These are phyloP conservation scores for Andrena praecox DNA, from an alignment of 2,888 invertebrate species.

Conservation along the genomic window DNA sequence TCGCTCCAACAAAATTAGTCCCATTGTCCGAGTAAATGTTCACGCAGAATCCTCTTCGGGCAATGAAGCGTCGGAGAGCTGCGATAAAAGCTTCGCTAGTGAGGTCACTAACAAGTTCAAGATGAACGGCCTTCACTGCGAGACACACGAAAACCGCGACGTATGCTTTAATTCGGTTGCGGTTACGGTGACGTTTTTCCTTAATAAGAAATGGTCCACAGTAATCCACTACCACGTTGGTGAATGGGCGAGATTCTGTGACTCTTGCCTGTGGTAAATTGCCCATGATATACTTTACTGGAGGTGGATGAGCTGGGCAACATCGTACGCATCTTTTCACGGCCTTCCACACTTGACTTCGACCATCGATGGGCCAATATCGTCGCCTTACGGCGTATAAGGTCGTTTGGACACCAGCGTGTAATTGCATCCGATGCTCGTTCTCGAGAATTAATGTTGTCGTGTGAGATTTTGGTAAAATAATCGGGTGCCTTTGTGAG, in stretches of 20 bases:
- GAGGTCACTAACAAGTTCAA: not conserved
- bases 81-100: not conserved
- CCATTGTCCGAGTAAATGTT: not conserved
- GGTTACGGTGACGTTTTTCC: not conserved
- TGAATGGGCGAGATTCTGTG: too few relatives aligned
- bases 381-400: not conserved
- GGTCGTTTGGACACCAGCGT: slow-evolving; percentile 3
- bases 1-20: not conserved
- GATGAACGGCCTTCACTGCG: not conserved
- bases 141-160: not conserved
- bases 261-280: not conserved
- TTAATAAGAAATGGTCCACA: not conserved
- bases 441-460: not conserved
- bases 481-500: not conserved
- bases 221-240: too few relatives aligned
- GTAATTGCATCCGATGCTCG: not conserved
- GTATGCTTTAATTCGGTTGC: not conserved
- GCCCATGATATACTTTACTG: not conserved
- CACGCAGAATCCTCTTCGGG: not conserved
- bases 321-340: not conserved
- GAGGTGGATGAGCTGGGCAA: not conserved
- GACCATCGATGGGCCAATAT: slow-evolving; percentile 18
- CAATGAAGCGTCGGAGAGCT: not conserved
- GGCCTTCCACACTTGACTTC: not conserved
- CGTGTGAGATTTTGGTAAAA: not conserved